These are phyloP conservation scores for Arctocebus calabarensis DNA, from an alignment of 2,797 vertebrate species.

Conservation along the genomic window DNA sequence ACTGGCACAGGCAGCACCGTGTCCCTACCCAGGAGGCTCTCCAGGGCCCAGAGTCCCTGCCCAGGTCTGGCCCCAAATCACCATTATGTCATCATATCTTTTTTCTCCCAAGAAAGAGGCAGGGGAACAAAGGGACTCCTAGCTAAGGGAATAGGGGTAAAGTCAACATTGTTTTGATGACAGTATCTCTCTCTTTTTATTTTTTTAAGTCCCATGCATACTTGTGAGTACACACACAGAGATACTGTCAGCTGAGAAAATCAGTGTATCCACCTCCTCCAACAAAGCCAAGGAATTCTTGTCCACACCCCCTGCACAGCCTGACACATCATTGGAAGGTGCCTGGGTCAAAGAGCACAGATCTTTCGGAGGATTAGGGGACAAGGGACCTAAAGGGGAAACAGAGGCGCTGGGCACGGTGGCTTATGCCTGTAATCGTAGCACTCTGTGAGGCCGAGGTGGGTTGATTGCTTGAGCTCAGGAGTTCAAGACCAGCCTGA, in stretches of 20 bases:
- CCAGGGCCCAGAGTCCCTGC: neutral
- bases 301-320: neutral
- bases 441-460: too few relatives aligned
- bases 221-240: neutral
- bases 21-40: neutral
- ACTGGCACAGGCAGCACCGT: neutral
- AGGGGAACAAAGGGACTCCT: slow-evolving; percentile 60
- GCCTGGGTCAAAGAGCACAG: neutral
- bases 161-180: slow-evolving; percentile 16
- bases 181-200: neutral
- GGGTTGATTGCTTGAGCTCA: too few relatives aligned
- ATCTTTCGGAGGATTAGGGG: neutral
- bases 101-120: slow-evolving; percentile 51
- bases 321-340: neutral
- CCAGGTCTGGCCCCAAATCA: neutral
- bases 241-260: neutral
- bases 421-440: too few relatives aligned
- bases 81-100: slow-evolving; percentile 22
- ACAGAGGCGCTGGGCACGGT: neutral
- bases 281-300: slow-evolving; percentile 5
- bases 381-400: neutral
- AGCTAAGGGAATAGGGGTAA: neutral
- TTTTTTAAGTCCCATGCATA: neutral
- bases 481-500: too few relatives aligned
- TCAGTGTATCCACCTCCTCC: neutral